These are phyloP conservation scores for Mesochorus sp. DNA, from an alignment of 2,888 invertebrate genomes.

Conservation along the genomic window DNA sequence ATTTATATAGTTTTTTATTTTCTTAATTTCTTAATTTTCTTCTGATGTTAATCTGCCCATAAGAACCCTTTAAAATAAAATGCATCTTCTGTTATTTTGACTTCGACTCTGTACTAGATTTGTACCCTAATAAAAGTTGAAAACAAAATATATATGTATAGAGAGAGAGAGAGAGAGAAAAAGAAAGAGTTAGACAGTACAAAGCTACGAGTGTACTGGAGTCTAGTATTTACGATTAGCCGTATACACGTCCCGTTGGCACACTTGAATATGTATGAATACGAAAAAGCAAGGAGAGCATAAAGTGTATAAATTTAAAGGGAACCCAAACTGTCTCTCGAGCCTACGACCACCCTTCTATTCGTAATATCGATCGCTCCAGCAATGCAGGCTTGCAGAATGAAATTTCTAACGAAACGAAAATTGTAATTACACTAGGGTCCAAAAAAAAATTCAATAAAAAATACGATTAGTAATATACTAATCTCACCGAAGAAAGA, in stretches of 20 bases:
- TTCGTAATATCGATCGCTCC: background rate
- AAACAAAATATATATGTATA: no score
- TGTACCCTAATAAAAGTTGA: no score
- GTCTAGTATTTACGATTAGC: constrained; percentile 23
- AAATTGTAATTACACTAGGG: background rate
- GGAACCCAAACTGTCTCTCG: background rate
- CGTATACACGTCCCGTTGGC: constrained; percentile 6
- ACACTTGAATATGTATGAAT: constrained; percentile 43
- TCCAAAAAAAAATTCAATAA: background rate
- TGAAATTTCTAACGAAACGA: background rate
- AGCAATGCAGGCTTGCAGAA: background rate
- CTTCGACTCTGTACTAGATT: no score
- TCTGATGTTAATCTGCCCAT: no score
- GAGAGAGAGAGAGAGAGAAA: no score
- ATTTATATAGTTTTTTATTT: no score
- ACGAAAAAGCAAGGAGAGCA: constrained; percentile 32
- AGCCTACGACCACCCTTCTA: background rate
- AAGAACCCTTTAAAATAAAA: no score
- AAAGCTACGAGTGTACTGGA: no score
- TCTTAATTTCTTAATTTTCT: no score
- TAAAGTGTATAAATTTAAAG: constrained; percentile 33
- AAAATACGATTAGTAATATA: background rate
- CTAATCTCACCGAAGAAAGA: no score
- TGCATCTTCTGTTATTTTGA: no score
- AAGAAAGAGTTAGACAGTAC: no score